Evolutionary conservation across 2,797 vertebrate species (phyloP).

Genomic region (Naso thynnoides): DNA sequence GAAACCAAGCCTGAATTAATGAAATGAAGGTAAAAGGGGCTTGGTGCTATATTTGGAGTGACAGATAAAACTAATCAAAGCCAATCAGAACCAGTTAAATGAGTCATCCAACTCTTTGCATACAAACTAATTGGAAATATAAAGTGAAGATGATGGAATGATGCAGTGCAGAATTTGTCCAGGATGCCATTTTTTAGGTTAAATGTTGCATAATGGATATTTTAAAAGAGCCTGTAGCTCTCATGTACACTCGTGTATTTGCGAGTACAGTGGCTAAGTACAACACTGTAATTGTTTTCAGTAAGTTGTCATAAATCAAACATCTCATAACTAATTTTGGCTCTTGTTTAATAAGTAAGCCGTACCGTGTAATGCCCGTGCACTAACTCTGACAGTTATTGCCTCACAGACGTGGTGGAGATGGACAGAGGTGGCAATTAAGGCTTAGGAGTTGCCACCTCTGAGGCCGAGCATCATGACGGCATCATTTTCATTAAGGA

Average conservation of each 20-base stretch:
- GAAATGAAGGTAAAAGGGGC: not conserved
- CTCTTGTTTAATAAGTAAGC: constrained; percentile 32
- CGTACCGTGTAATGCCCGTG: constrained; percentile 15
- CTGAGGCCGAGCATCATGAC: constrained; percentile 46
- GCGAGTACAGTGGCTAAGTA: too few species aligned
- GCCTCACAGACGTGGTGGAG: constrained; percentile 24
- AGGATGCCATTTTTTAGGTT: too few species aligned
- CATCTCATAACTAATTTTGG: constrained; percentile 14
- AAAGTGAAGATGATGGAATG: not conserved
- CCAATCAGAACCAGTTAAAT: not conserved
- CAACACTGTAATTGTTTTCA: not conserved
- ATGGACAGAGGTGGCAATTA: constrained; percentile 24
- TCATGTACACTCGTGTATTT: too few species aligned
- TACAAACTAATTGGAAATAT: not conserved
- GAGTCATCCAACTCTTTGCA: too few species aligned
- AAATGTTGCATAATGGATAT: too few species aligned
- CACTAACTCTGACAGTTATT: constrained; percentile 25
- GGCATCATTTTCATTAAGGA: constrained; percentile 50
- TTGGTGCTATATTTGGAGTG: constrained; percentile 3
- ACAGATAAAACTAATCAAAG: not conserved
- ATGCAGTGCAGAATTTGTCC: too few species aligned
- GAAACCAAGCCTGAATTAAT: not conserved
- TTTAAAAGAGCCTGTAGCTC: too few species aligned
- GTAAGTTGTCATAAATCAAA: constrained; percentile 21
- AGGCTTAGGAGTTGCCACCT: constrained; percentile 32